Conservation (phyloP, 64 coral and sea anemone species). For the Catalaphyllia jardinei region DNA sequence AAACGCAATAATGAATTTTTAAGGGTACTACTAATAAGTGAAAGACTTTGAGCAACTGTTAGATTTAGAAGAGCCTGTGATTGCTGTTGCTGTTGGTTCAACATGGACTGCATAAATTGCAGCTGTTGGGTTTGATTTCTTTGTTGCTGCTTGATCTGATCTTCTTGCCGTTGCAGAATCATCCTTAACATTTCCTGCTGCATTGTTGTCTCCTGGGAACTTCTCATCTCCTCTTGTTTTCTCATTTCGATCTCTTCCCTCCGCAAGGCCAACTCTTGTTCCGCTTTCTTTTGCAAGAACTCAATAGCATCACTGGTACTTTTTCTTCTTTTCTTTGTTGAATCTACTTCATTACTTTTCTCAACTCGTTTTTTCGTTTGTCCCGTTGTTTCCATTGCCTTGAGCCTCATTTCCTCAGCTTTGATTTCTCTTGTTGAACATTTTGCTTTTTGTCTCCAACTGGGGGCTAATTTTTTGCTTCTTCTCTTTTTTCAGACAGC, state of each 20-base stretch:
- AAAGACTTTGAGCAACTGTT: not conserved
- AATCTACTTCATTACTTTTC: not conserved
- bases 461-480: too few relatives aligned
- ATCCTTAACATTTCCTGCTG: slow-evolving; percentile 17
- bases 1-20: not conserved
- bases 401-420: too few relatives aligned
- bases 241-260: slow-evolving; percentile 7
- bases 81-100: slow-evolving; percentile 28
- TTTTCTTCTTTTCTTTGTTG: slow-evolving; percentile 36
- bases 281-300: slow-evolving; percentile 43
- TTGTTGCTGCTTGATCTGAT: not conserved
- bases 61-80: not conserved
- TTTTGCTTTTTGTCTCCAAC: too few relatives aligned
- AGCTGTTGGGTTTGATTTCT: too few relatives aligned
- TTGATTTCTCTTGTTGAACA: too few relatives aligned
- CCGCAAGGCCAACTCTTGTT: slow-evolving; percentile 18
- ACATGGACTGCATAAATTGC: not conserved
- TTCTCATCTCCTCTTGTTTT: not conserved
- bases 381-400: too few relatives aligned
- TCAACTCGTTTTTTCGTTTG: too few relatives aligned
- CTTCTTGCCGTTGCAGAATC: slow-evolving; percentile 24
- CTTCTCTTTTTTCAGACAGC: too few relatives aligned
- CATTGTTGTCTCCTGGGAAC: slow-evolving; percentile 14
- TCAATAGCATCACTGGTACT: slow-evolving; percentile 44
- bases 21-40: not conserved